A percentile compares a stretch with the other conserved stretches of the same genome.
Evolutionary conservation across 2,113 vertebrate genomes (phyloP).

Genomic region (Danio rerio): DNA sequence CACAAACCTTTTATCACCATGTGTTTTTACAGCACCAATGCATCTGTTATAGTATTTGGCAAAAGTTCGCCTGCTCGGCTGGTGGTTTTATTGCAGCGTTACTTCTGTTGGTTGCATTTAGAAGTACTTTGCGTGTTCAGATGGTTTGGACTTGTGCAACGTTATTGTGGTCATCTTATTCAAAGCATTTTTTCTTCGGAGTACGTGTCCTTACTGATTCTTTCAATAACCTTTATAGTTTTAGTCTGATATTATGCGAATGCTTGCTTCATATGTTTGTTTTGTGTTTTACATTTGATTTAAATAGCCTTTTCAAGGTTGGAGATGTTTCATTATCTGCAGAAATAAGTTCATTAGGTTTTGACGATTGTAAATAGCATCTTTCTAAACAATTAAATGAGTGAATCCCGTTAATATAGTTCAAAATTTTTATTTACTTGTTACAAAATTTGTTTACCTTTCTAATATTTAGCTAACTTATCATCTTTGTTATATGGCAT

Average conservation of each 20-base stretch:
- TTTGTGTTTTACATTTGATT: background rate
- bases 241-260: no score
- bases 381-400: background rate
- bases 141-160: background rate
- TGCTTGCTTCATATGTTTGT: background rate
- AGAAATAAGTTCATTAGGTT: background rate
- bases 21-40: background rate
- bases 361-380: background rate
- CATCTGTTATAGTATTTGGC: background rate
- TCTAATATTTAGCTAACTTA: background rate
- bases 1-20: background rate
- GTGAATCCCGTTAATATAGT: background rate
- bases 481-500: no score
- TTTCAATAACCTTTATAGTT: background rate
- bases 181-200: background rate
- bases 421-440: background rate
- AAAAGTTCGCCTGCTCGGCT: background rate
- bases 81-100: background rate
- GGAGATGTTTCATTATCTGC: background rate
- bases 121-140: background rate
- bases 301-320: background rate
- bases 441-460: background rate
- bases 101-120: background rate
- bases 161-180: background rate
- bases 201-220: background rate